These are phyloP conservation scores for Rhinogobio ventralis DNA, from an alignment of 2,797 vertebrate genomes.

Conservation along the genomic window DNA sequence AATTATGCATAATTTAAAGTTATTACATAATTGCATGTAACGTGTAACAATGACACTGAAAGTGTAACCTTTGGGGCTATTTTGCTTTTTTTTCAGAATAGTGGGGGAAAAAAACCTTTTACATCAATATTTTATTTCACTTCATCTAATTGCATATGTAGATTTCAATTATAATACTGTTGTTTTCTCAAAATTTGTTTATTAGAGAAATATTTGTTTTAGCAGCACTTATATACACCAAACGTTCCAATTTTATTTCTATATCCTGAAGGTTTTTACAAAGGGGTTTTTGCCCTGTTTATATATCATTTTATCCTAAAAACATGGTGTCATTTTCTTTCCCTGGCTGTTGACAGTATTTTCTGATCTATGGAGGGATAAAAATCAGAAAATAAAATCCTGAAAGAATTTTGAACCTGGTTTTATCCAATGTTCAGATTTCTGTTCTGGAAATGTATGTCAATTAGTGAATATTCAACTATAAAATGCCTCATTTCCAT, in stretches of 20 bases:
- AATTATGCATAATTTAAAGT: no score
- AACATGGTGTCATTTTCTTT: neutral
- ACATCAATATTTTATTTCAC: neutral
- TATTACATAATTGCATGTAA: no score
- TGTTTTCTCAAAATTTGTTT: neutral
- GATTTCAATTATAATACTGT: neutral
- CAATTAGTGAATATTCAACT: no score
- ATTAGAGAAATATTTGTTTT: neutral
- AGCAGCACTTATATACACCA: neutral
- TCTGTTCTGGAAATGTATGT: no score
- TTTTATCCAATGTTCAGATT: neutral
- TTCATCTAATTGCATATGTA: neutral
- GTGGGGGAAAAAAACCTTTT: neutral
- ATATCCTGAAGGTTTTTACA: neutral
- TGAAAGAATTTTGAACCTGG: neutral
- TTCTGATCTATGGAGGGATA: neutral
- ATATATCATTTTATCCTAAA: neutral
- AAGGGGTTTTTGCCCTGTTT: neutral
- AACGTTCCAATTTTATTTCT: neutral
- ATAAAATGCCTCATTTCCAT: no score
- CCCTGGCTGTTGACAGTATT: neutral
- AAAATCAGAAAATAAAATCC: neutral
- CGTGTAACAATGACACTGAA: no score
- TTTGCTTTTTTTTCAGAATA: neutral
- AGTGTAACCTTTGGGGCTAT: neutral